These are phyloP conservation scores for Antheraea assamensis DNA, from an alignment of 2,888 invertebrate species.

Conservation along the genomic window DNA sequence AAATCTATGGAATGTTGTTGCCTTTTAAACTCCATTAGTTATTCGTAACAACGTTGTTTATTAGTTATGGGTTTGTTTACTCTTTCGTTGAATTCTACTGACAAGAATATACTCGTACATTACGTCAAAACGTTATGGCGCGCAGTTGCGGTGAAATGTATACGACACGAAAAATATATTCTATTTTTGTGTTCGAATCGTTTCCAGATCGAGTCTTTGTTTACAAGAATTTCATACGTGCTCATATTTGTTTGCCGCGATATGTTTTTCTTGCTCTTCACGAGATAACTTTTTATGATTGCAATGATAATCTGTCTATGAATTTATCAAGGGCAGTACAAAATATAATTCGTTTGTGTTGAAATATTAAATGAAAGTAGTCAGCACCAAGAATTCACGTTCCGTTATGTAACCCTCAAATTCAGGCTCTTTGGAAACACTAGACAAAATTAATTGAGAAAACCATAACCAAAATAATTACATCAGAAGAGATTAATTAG, in stretches of 20 bases:
- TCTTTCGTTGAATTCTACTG: background rate
- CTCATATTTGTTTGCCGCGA: background rate
- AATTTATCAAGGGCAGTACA: background rate
- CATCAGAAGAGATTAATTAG: background rate
- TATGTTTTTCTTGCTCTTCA: background rate
- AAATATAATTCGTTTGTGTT: background rate
- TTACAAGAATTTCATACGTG: conserved; percentile 1
- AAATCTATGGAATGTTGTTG: background rate
- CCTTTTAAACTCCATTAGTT: background rate
- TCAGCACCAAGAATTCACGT: background rate
- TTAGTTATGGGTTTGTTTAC: background rate
- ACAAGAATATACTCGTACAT: background rate
- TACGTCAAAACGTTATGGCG: background rate
- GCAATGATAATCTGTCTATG: background rate
- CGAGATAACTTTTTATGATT: background rate
- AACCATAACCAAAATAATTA: background rate
- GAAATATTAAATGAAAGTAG: background rate
- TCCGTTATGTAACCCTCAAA: background rate
- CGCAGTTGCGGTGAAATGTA: background rate
- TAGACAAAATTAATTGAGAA: background rate
- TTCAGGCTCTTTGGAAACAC: background rate
- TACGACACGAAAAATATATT: background rate
- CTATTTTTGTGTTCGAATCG: background rate
- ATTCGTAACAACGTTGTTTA: background rate
- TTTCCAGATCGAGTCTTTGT: background rate